A percentile compares a stretch with the other conserved stretches of the same genome.
These are phyloP conservation scores for human (Homo sapiens) DNA, from an alignment of 2,113 vertebrate genomes.

Conservation along the genomic window DNA sequence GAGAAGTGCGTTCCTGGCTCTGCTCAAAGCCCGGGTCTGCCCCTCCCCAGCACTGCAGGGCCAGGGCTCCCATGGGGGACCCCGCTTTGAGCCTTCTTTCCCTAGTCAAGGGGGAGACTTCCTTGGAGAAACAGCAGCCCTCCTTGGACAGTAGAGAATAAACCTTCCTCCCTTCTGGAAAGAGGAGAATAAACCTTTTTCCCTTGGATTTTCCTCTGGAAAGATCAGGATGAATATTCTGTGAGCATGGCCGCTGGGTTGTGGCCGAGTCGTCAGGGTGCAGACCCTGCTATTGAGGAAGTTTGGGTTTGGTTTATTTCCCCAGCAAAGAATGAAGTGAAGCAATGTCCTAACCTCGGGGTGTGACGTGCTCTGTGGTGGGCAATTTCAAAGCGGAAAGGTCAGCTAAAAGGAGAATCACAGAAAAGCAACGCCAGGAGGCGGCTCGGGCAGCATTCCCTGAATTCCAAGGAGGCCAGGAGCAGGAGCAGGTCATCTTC, in stretches of 20 bases:
- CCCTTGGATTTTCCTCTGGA: not conserved
- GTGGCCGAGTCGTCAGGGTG: not conserved
- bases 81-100: not conserved
- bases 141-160: not conserved
- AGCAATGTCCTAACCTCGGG: not conserved
- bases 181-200: not conserved
- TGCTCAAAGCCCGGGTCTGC: fast-evolving
- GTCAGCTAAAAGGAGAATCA: not conserved
- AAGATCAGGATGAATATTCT: too few species aligned
- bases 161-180: not conserved
- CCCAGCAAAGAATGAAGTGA: not conserved
- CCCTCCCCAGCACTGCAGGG: not conserved
- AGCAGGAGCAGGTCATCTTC: fast-evolving
- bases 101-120: not conserved
- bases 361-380: not conserved
- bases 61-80: not conserved
- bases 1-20: not conserved
- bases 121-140: not conserved
- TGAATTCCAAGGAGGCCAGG: fast-evolving
- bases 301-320: not conserved
- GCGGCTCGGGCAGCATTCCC: fast-evolving
- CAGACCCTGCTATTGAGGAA: not conserved
- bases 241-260: fast-evolving
- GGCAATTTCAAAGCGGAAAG: conserved; percentile 1
- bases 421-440: fast-evolving